Conservation (phyloP, 2,888 invertebrate species). For the Drosophila sordidapex region DNA sequence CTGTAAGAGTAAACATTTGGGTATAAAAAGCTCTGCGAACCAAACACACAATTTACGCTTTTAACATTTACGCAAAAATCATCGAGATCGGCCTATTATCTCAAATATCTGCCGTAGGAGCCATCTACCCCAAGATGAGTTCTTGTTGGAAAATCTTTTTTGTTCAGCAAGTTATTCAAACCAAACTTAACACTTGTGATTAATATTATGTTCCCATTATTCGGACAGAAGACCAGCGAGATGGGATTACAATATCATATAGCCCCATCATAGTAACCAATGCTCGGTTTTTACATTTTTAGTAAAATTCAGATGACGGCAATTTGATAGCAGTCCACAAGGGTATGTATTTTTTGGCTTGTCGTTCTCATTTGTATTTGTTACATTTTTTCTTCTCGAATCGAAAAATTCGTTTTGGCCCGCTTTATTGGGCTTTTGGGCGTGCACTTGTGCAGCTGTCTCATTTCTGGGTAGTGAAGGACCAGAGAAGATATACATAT, state of each 20-base stretch:
- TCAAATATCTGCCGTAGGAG: background rate
- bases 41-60: background rate
- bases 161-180: background rate
- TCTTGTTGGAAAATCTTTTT: background rate
- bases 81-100: background rate
- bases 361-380: slow-evolving; percentile 26
- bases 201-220: background rate
- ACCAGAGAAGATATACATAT: slow-evolving; percentile 24
- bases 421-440: slow-evolving; percentile 70
- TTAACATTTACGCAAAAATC: background rate
- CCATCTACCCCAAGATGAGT: background rate
- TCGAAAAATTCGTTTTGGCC: slow-evolving; percentile 68
- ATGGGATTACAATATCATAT: background rate
- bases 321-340: background rate
- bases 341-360: background rate
- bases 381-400: slow-evolving; percentile 13
- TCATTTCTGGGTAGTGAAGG: slow-evolving; percentile 54
- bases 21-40: too few relatives aligned
- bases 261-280: background rate
- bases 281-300: background rate
- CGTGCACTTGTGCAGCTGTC: slow-evolving; percentile 75
- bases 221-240: background rate
- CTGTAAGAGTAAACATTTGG: too few relatives aligned
- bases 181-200: background rate
- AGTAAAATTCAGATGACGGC: background rate